Evolutionary conservation across 2,113 vertebrate genomes (phyloP).

Genomic region (Colossoma macropomum): DNA sequence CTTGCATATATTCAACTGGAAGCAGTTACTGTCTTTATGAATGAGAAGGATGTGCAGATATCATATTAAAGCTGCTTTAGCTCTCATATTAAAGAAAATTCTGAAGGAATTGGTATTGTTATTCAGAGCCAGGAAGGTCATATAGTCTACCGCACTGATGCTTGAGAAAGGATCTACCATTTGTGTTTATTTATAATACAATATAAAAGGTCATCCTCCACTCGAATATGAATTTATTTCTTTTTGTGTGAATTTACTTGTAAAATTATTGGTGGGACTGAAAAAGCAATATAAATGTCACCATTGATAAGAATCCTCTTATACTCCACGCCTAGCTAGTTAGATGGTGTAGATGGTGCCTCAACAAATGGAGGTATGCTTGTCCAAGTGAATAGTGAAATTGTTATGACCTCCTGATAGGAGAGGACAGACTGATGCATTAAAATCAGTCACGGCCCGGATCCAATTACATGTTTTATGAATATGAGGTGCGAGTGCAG

Average conservation of each 20-base stretch:
- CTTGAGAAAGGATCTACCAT: constrained; percentile 20
- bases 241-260: constrained; percentile 29
- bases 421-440: constrained; percentile 53
- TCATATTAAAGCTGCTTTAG: constrained; percentile 15
- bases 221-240: constrained; percentile 30
- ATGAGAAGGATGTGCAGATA: constrained; percentile 35
- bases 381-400: constrained; percentile 53
- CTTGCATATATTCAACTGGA: constrained; percentile 33
- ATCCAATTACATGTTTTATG: constrained; percentile 66
- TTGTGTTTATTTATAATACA: constrained; percentile 27
- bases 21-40: constrained; percentile 22
- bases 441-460: constrained; percentile 54
- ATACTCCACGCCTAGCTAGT: constrained; percentile 31
- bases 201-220: constrained; percentile 36
- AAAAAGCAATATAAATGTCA: constrained; percentile 50
- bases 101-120: not conserved
- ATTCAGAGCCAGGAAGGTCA: not conserved
- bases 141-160: not conserved
- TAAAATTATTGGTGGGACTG: constrained; percentile 28
- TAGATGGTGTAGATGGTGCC: constrained; percentile 38
- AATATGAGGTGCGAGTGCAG: constrained; percentile 48
- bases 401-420: constrained; percentile 59
- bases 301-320: constrained; percentile 41
- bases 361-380: constrained; percentile 43
- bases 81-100: constrained; percentile 13